Conservation (phyloP, 2,113 vertebrate genomes). For the Mormyrus iriodes region DNA sequence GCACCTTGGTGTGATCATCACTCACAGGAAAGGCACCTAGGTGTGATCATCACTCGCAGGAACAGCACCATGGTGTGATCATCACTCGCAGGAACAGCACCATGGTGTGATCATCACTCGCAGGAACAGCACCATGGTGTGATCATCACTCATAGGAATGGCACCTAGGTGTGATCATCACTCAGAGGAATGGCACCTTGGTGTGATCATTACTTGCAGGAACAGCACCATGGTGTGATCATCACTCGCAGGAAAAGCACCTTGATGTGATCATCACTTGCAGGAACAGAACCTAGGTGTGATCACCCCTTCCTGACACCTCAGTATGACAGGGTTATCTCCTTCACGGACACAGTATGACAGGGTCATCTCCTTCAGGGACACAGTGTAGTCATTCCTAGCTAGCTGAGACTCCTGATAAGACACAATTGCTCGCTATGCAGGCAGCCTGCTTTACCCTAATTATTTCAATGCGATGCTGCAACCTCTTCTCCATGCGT, state of each 20-base stretch:
- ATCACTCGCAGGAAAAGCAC: not conserved
- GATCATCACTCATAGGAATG: not conserved
- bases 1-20: not conserved
- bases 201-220: not conserved
- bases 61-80: not conserved
- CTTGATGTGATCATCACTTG: not conserved
- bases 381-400: not conserved
- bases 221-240: not conserved
- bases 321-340: not conserved
- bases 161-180: not conserved
- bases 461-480: slow-evolving; percentile 52
- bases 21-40: not conserved
- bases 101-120: not conserved
- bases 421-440: not conserved
- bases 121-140: not conserved
- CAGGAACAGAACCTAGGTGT: not conserved
- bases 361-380: not conserved
- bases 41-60: no score
- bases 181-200: not conserved
- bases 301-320: not conserved
- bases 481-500: slow-evolving; percentile 36
- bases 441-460: slow-evolving; percentile 47
- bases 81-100: not conserved
- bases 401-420: not conserved
- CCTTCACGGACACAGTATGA: not conserved